Percentiles rank a stretch among this genome's conserved stretches.
phyloP scores from a whole-genome alignment of 2,113 vertebrate species.

The Junco hyemalis region DNA sequence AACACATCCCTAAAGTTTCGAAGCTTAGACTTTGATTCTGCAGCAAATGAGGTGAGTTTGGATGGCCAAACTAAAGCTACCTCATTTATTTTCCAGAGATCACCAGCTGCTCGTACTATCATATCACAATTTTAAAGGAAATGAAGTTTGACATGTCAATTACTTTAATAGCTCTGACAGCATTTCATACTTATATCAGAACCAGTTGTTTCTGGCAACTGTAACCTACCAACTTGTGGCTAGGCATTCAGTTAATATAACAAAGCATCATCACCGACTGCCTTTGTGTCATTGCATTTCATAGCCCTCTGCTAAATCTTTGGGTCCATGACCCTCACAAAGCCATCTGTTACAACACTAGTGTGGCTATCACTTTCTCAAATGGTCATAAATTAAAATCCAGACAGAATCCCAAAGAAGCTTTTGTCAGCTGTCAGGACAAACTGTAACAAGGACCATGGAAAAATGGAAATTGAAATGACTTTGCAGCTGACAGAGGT shows the following conservation, averaged over 20 bases:
- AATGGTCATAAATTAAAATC: slow-evolving; percentile 20
- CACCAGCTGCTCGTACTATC: background rate
- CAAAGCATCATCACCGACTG: slow-evolving; percentile 4
- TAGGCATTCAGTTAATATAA: background rate
- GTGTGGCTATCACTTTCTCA: background rate
- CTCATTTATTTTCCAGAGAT: background rate
- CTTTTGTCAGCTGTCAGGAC: background rate
- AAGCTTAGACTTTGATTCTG: background rate
- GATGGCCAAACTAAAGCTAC: background rate
- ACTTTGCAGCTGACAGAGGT: background rate
- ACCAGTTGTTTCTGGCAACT: slow-evolving; percentile 31
- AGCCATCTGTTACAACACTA: background rate
- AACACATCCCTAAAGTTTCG: background rate
- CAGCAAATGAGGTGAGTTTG: background rate
- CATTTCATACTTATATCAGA: background rate
- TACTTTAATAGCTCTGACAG: slow-evolving; percentile 34
- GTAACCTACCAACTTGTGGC: slow-evolving; percentile 7
- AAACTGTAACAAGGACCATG: background rate
- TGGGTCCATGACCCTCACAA: background rate
- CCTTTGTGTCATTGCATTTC: background rate
- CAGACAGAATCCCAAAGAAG: background rate
- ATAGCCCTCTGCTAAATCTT: background rate
- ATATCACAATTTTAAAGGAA: slow-evolving; percentile 10
- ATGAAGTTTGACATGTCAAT: background rate
- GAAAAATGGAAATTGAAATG: background rate